Evolutionary conservation across 2,113 vertebrate genomes (phyloP), one percentile per base, ranked within the genome.

Genomic region (Nothobranchius kuhntae): DNA sequence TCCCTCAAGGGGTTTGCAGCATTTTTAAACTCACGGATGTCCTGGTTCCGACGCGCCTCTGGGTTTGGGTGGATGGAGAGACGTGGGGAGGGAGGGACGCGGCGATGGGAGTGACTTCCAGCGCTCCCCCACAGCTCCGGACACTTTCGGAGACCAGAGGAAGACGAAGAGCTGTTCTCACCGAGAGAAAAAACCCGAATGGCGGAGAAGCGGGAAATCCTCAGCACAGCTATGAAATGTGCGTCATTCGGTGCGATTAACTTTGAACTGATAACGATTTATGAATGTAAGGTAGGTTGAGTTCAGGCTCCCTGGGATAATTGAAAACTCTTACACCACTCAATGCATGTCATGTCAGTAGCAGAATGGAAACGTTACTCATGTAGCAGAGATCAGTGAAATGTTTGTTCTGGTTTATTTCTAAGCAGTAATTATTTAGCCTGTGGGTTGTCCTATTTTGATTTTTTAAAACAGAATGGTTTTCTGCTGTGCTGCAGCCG

Each of bases 51-150:
- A 44, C 13, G 9, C 17, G 9, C 11, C 67, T 61, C 4, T 2
- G 21, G 30, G 62, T 35, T 58, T 47, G 53, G 50, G 45, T 44
- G 65, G 40, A 36, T 61, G 30, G 67, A 42, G 36, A 44, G 44
- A 38, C 6, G 7, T 4, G 9, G 67, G 45, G 65, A 47, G 50
- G 46, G 50, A 24, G 54, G 58, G 36, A 26, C 7, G 53, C 54
- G 76, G 7, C 36, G 45, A 63, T 51, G 76, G 86, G 68, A 62
- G 70, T 72, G 83, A 85, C 81, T 75, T 79, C 56, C 74, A 83
- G 76, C 36, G 68, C 53, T 58, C 40, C 30, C 71, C 68, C 78
- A 65, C 61, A 53, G 6, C 69, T 71, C 54, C 51, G 51, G 71
- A 81, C 68, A 61, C 26, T 46, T 60, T 13, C 66, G 30, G 59